Evolutionary conservation across 2,113 vertebrate genomes (phyloP).

Genomic region (Seriola rivoliana): DNA sequence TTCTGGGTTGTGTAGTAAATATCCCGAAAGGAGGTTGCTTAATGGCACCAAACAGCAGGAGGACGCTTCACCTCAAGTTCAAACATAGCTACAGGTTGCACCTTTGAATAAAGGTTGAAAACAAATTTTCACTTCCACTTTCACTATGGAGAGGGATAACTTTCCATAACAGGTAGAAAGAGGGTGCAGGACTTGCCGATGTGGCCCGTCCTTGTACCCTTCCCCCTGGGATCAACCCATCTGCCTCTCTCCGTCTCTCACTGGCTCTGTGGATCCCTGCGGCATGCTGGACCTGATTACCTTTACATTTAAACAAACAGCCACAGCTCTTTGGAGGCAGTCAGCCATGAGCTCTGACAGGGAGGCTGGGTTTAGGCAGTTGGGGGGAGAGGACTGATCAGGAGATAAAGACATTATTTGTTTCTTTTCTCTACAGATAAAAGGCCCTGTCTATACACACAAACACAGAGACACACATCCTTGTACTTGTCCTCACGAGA

Average conservation of each 20-base stretch:
- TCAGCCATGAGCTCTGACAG: conserved; percentile 69
- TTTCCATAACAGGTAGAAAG: conserved; percentile 11
- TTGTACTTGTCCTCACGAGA: conserved; percentile 5
- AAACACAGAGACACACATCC: conserved; percentile 1
- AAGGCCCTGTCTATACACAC: conserved; percentile 35
- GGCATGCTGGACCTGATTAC: conserved; percentile 73
- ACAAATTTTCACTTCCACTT: conserved; percentile 4
- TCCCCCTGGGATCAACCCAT: conserved; percentile 71
- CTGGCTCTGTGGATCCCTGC: conserved; percentile 57
- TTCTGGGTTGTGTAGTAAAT: background rate
- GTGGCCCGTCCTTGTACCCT: conserved; percentile 74
- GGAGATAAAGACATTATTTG: conserved; percentile 69
- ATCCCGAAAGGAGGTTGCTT: background rate
- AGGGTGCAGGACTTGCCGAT: conserved; percentile 26
- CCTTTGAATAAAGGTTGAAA: background rate
- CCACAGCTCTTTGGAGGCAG: conserved; percentile 65
- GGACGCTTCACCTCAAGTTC: background rate
- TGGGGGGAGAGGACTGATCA: conserved; percentile 54
- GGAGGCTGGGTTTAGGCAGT: conserved; percentile 35
- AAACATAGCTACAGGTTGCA: background rate
- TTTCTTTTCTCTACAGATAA: conserved; percentile 62
- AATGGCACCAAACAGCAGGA: background rate
- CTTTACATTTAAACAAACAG: conserved; percentile 83
- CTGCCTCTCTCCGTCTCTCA: conserved; percentile 48
- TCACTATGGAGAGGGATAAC: conserved; percentile 40